phyloP scores from a whole-genome alignment of 2,113 vertebrate genomes.

The Istiophorus platypterus region DNA sequence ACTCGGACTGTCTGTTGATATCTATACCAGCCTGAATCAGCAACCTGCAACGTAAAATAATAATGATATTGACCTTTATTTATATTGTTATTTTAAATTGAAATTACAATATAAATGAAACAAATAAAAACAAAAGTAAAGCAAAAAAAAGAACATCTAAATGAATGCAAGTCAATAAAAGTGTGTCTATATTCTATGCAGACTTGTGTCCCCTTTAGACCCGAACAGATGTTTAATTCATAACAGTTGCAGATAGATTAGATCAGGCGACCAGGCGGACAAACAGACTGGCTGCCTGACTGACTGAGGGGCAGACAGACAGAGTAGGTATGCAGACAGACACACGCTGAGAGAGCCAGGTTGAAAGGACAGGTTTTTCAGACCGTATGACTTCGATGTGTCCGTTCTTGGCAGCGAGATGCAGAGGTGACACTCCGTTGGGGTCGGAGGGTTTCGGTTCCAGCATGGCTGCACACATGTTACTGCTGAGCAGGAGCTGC shows the following conservation, averaged over 20 bases:
- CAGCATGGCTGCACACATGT: constrained; percentile 96
- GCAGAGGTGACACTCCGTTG: constrained; percentile 95
- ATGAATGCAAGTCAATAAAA: no score
- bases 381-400: constrained; percentile 99
- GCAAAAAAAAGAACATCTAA: background rate
- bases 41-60: constrained; percentile 83
- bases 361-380: constrained; percentile 28
- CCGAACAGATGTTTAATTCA: background rate
- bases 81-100: no score
- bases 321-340: constrained; percentile 5
- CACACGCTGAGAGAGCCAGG: constrained; percentile 7
- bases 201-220: background rate
- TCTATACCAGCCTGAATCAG: constrained; percentile 97
- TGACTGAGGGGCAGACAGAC: background rate
- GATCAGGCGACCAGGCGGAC: background rate
- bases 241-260: background rate
- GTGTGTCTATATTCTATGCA: no score
- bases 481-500: constrained; percentile 96
- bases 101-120: no score
- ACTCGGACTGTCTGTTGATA: constrained; percentile 97
- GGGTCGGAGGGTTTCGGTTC: constrained; percentile 95
- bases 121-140: background rate
- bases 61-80: background rate
- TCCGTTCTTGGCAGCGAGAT: constrained; percentile 97
- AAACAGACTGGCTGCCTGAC: background rate